Base-by-base conservation (phyloP, 1,140 invertebrate species). In the Andricus grossulariae region DNA sequence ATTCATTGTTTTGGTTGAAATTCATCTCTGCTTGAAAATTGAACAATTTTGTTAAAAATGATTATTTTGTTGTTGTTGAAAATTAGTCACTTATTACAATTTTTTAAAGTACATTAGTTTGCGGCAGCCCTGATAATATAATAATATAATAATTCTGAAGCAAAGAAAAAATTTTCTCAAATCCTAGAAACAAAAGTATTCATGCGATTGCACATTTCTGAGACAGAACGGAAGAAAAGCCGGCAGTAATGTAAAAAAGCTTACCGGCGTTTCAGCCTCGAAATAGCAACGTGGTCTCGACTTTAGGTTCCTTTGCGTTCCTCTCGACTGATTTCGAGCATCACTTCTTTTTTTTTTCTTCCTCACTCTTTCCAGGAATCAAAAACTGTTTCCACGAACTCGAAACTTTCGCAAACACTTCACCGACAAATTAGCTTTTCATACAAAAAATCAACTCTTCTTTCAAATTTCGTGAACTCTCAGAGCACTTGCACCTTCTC, bases 241-340 rank as follows among this genome's bases (percentile, higher is more conserved):
- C 60, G 32, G n/a, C 60, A 66, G 60, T 32, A 66, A 66, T 66
- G 60, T 66, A 39, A 66, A 75, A 82, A 60, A 80, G 74, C 81
- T 86, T 74, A 86, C 85, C 81, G 75, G 73, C 73, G 66, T 66
- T 77, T 73, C 73, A 83, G 73, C 80, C 85, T 86, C 80, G 80
- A 86, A 86, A 86, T 86, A 86, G 84, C 82, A 71, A 70, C 75
- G 66, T 70, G 75, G 77, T 82, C 80, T 80, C 77, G 76, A 75
- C 55, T 81, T 81, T 76, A 80, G 79, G 79, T 83, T 52, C 73
- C 79, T 50, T 78, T 66, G 66, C 80, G 77, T 78, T 81, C 83
- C 81, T 73, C 54, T 66, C 78, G 82, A 79, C 78, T 60, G 60
- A 66, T 72, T 72, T 74, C 49, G 75, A 49, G 72, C 51, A 73